These are phyloP conservation scores for Euproctis similis DNA, from an alignment of 2,888 invertebrate genomes.

Conservation along the genomic window DNA sequence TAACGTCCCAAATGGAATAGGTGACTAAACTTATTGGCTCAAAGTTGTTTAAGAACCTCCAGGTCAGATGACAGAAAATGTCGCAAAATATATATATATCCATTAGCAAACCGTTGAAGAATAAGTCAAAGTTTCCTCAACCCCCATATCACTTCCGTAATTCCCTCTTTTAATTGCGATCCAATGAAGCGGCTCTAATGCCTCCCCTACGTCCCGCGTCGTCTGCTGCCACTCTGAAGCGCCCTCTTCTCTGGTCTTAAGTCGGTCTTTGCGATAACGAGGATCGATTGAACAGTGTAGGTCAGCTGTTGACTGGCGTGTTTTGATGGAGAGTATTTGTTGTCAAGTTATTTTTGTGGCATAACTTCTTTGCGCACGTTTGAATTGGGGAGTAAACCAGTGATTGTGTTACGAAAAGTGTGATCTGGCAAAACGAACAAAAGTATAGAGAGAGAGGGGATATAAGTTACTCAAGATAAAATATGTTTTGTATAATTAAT, in stretches of 20 bases:
- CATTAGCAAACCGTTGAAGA: slow-evolving; percentile 18
- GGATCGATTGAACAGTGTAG: slow-evolving; percentile 16
- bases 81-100: slow-evolving; percentile 5
- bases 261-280: slow-evolving; percentile 15
- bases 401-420: too few relatives aligned
- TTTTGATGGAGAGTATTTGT: slow-evolving; percentile 9
- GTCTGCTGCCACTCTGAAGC: slow-evolving; percentile 7
- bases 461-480: too few relatives aligned
- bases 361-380: too few relatives aligned
- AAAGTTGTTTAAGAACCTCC: too few relatives aligned
- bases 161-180: slow-evolving; percentile 66
- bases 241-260: slow-evolving; percentile 5
- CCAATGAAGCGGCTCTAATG: slow-evolving; percentile 67
- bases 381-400: too few relatives aligned
- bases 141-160: slow-evolving; percentile 41
- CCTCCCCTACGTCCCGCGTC: slow-evolving; percentile 30
- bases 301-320: slow-evolving; percentile 12
- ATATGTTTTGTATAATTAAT: too few relatives aligned
- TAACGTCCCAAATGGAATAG: too few relatives aligned
- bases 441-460: too few relatives aligned
- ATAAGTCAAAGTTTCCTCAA: slow-evolving; percentile 17
- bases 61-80: too few relatives aligned
- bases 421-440: too few relatives aligned
- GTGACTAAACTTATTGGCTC: too few relatives aligned
- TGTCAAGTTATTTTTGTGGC: too few relatives aligned